Percentiles rank a stretch among this genome's conserved stretches.
These are phyloP conservation scores for Tetanocera ferruginea DNA, from an alignment of 2,888 invertebrate species.

Conservation along the genomic window DNA sequence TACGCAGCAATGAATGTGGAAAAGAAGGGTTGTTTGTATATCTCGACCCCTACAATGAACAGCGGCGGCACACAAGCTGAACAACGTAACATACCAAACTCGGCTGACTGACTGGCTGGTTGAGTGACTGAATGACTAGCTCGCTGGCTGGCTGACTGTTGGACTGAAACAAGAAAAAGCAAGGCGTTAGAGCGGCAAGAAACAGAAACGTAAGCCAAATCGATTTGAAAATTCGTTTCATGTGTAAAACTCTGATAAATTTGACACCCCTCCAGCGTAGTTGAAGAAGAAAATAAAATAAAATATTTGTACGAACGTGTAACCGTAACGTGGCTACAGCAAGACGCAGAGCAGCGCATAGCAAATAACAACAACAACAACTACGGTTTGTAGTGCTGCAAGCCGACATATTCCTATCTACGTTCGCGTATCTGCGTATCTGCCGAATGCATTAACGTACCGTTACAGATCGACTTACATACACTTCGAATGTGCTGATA, in stretches of 20 bases:
- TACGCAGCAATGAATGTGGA: not conserved
- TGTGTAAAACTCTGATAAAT: slow-evolving; percentile 64
- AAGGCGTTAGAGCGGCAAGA: not conserved
- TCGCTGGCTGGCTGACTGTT: not conserved
- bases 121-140: not conserved
- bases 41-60: slow-evolving; percentile 1
- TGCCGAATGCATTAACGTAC: slow-evolving; percentile 2
- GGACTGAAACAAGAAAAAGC: not conserved
- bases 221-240: slow-evolving; percentile 65
- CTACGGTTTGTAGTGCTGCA: not conserved
- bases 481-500: slow-evolving; percentile 35
- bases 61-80: not conserved
- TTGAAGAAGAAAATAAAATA: not conserved
- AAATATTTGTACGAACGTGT: slow-evolving; percentile 56
- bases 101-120: not conserved
- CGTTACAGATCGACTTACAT: slow-evolving; percentile 25
- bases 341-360: not conserved
- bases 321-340: slow-evolving; percentile 41
- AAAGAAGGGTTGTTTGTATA: not conserved
- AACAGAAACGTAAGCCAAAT: slow-evolving; percentile 50
- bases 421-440: slow-evolving; percentile 18
- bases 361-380: slow-evolving; percentile 37
- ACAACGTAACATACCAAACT: not conserved
- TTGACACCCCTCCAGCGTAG: slow-evolving; percentile 16
- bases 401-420: not conserved